Percentiles rank a stretch among this genome's conserved stretches.
phyloP scores from a whole-genome alignment of 2,888 invertebrate species.

The Standfussiana lucernea region DNA sequence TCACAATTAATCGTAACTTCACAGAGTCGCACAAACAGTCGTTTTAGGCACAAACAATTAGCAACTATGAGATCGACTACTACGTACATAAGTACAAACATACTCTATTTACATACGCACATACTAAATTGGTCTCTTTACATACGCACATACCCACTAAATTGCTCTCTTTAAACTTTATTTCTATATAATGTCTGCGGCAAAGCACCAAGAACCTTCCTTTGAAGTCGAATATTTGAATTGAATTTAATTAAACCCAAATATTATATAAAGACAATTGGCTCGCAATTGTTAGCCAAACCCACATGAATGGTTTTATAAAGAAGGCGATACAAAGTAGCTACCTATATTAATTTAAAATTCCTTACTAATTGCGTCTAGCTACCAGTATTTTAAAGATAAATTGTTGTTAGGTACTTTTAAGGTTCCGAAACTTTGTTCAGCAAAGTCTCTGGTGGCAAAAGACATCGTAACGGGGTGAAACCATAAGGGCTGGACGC shows the following conservation, averaged over 20 bases:
- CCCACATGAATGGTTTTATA: constrained; percentile 20
- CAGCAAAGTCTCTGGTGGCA: neutral
- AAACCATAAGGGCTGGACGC: neutral
- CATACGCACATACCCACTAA: neutral
- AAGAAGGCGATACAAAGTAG: constrained; percentile 10
- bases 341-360: neutral
- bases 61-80: neutral
- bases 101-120: neutral
- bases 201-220: constrained; percentile 41
- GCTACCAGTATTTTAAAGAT: neutral
- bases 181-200: constrained; percentile 34
- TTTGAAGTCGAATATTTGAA: constrained; percentile 57
- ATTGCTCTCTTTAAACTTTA: constrained; percentile 13
- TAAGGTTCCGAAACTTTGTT: neutral
- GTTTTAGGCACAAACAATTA: neutral
- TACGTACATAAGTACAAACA: neutral
- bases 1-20: too few species aligned
- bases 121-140: too few species aligned
- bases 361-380: neutral
- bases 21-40: too few species aligned
- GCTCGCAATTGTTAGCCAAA: constrained; percentile 13
- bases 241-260: constrained; percentile 49
- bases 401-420: neutral
- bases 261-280: constrained; percentile 39
- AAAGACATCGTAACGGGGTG: neutral